Evolutionary conservation across 2,113 vertebrate species (phyloP).

Genomic region (Paraplagusia blochii): DNA sequence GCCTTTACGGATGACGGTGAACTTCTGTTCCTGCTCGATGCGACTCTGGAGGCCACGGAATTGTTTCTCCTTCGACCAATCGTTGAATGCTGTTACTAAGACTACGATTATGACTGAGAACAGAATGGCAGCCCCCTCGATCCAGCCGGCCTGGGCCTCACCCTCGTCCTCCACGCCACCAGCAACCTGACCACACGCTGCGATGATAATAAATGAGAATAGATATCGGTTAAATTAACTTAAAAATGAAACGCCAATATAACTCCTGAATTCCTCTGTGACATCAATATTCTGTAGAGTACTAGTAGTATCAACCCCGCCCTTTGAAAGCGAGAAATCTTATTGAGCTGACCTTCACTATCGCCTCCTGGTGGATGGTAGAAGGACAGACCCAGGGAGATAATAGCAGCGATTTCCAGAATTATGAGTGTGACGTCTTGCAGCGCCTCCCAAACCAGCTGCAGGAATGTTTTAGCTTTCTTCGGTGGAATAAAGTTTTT

Average conservation of each 20-base stretch:
- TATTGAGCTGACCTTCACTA: conserved; percentile 68
- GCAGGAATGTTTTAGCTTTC: conserved; percentile 93
- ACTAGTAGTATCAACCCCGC: background rate
- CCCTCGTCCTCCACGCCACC: conserved; percentile 82
- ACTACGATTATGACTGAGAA: conserved; percentile 96
- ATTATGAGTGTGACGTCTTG: conserved; percentile 98
- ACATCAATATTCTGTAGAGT: background rate
- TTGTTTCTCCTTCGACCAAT: conserved; percentile 98
- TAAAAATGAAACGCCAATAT: too few species aligned
- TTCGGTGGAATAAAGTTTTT: conserved; percentile 94
- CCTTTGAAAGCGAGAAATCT: background rate
- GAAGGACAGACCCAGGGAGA: conserved; percentile 93
- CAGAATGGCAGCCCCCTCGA: conserved; percentile 93
- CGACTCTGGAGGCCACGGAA: conserved; percentile 95
- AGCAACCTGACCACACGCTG: conserved; percentile 76
- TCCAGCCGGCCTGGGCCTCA: conserved; percentile 92
- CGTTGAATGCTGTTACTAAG: conserved; percentile 95
- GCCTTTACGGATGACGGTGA: conserved; percentile 92
- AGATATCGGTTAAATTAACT: too few species aligned
- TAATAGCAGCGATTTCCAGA: conserved; percentile 94
- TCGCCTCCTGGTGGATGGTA: conserved; percentile 86
- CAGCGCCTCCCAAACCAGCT: conserved; percentile 96
- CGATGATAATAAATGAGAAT: background rate
- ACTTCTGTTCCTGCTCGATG: conserved; percentile 96
- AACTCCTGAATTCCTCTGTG: background rate